Base-by-base conservation (phyloP, 2,113 vertebrate species). In the Python bivittatus region DNA sequence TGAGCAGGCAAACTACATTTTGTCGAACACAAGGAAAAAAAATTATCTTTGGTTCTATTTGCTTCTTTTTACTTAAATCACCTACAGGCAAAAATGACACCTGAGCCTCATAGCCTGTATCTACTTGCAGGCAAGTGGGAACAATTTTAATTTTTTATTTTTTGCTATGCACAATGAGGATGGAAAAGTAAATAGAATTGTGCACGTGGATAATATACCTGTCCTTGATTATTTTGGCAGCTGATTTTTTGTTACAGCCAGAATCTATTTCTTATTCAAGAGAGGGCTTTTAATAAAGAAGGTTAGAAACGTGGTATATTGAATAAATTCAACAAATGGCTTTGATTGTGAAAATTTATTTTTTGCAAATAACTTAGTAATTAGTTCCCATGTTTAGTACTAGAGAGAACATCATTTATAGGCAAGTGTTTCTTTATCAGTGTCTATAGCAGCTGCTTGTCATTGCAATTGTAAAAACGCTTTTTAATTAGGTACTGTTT, bases 391-490 rank as follows among this genome's bases (percentile, higher is more conserved):
- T 54, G 20, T 84, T 29, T 94, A 92, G 23, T 90, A 93, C 0
- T 88, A 53, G 33, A 94, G 20, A 33, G 56, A 15, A 79, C 57
- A 85, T 3, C 72, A 87, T 84, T 94, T 88, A 48, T 5, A 91
- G 84, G 29, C 7, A 92, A 88, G 54, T 15, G 86, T 72, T 95
- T 94, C 53, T 91, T 91, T 88, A 13, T 64, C 23, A 3, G 7
- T 88, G 53, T 61, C 84, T 94, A 57, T 56, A 93, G 53, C 57
- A 89, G 72, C 48, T 95, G 58, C 88, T 90, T 33, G 52, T 93
- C 53, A 68, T 87, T 92, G 84, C 83, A 96, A 92, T 72, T 48
- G 2, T 90, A 90, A 94, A 85, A 92, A 91, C 20, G 91, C 85
- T 68, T 57, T 25, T 44, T 60, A 93, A 89, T 94, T 94, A 94